These are phyloP conservation scores for Aporophyla lueneburgensis DNA, from an alignment of 2,888 invertebrate species.

Conservation along the genomic window DNA sequence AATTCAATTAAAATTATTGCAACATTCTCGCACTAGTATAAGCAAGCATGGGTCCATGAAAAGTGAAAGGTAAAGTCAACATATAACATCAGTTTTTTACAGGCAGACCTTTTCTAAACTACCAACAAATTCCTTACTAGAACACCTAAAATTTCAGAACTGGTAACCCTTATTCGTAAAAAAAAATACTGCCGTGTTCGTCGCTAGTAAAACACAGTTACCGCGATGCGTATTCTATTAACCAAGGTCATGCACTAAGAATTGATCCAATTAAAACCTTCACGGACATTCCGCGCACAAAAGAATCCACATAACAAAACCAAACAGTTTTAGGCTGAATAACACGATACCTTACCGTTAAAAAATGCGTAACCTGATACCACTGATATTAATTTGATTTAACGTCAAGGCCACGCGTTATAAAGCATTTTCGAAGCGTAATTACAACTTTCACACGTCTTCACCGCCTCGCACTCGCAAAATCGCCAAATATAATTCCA, in stretches of 20 bases:
- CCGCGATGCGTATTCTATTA: conserved; percentile 67
- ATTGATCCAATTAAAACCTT: conserved; percentile 68
- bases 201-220: conserved; percentile 50
- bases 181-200: conserved; percentile 49
- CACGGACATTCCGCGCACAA: conserved; percentile 36
- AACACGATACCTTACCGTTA: conserved; percentile 44
- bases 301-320: conserved; percentile 25
- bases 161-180: conserved; percentile 56
- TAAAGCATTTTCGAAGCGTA: conserved; percentile 72
- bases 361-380: conserved; percentile 65
- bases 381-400: conserved; percentile 61
- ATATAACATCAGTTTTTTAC: conserved; percentile 13
- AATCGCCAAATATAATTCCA: conserved; percentile 86
- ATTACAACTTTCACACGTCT: conserved; percentile 86
- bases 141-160: conserved; percentile 36
- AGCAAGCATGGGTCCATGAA: conserved; percentile 8
- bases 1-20: not conserved
- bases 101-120: not conserved
- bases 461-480: conserved; percentile 82
- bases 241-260: conserved; percentile 66
- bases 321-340: conserved; percentile 16
- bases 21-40: not conserved
- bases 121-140: not conserved
- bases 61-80: conserved; percentile 47
- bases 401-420: conserved; percentile 78